These are phyloP conservation scores for Leucoraja erinaceus DNA, from an alignment of 2,113 vertebrate species.

Conservation along the genomic window DNA sequence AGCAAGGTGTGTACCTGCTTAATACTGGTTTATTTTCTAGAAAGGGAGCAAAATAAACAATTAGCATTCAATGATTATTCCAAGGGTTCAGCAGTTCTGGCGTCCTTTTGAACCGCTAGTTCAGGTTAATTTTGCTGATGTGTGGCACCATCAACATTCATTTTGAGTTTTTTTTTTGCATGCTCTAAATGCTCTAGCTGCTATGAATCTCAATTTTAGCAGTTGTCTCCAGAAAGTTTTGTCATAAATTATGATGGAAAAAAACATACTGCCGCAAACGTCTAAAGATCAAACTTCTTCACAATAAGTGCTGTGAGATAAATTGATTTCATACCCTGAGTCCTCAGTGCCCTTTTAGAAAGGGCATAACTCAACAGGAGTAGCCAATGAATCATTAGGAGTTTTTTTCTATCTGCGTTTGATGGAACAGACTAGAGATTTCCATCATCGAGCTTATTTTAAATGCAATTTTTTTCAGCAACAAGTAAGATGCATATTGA, in stretches of 20 bases:
- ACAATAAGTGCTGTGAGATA: slow-evolving; percentile 50
- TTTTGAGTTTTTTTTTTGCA: not conserved
- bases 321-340: slow-evolving; percentile 54
- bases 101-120: slow-evolving; percentile 6
- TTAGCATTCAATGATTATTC: not conserved
- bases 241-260: slow-evolving; percentile 52
- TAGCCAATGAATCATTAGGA: slow-evolving; percentile 50
- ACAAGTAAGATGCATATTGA: not conserved
- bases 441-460: slow-evolving; percentile 43
- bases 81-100: not conserved
- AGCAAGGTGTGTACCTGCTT: not conserved
- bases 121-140: not conserved
- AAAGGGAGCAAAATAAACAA: not conserved
- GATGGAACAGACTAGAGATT: not conserved
- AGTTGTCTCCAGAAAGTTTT: slow-evolving; percentile 45
- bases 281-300: slow-evolving; percentile 62
- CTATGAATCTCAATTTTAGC: slow-evolving; percentile 35
- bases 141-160: not conserved
- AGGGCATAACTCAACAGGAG: slow-evolving; percentile 46
- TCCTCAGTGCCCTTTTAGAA: slow-evolving; percentile 49
- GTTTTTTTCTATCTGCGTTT: slow-evolving; percentile 36
- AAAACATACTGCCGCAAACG: slow-evolving; percentile 55
- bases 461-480: slow-evolving; percentile 48
- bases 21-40: not conserved
- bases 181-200: slow-evolving; percentile 39